phyloP scores from a whole-genome alignment of 2,113 vertebrate species.

The Chloebia gouldiae region DNA sequence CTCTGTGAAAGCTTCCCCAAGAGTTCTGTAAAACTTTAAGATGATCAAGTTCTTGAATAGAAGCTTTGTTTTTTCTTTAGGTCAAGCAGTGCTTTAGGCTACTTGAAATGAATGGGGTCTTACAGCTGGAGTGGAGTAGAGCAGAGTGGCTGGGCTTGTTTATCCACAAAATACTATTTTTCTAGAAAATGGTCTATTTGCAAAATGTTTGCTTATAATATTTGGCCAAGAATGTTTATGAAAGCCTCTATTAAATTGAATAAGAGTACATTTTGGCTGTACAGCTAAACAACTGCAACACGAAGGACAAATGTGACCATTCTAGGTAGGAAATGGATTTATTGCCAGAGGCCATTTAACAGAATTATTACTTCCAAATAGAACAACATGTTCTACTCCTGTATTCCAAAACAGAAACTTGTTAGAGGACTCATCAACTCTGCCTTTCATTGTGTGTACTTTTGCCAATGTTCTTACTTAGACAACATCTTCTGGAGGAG shows the following conservation, averaged over 20 bases:
- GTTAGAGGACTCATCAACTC: neutral
- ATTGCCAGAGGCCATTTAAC: neutral
- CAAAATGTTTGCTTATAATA: neutral
- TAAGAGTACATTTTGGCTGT: neutral
- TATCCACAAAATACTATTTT: neutral
- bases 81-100: conserved; percentile 8
- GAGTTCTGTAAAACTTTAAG: neutral
- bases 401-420: neutral
- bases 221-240: neutral
- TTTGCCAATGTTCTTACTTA: neutral
- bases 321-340: neutral
- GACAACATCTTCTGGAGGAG: conserved; percentile 71
- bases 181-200: neutral
- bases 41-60: neutral
- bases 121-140: neutral
- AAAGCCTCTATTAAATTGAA: neutral
- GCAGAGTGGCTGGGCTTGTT: neutral
- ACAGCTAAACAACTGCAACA: neutral
- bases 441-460: neutral
- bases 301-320: neutral
- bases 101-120: neutral
- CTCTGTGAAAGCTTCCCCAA: neutral
- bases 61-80: neutral
- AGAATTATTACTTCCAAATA: neutral
- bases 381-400: neutral